phyloP scores from a whole-genome alignment of 2,888 invertebrate species.

The Pharmacophagus antenor region DNA sequence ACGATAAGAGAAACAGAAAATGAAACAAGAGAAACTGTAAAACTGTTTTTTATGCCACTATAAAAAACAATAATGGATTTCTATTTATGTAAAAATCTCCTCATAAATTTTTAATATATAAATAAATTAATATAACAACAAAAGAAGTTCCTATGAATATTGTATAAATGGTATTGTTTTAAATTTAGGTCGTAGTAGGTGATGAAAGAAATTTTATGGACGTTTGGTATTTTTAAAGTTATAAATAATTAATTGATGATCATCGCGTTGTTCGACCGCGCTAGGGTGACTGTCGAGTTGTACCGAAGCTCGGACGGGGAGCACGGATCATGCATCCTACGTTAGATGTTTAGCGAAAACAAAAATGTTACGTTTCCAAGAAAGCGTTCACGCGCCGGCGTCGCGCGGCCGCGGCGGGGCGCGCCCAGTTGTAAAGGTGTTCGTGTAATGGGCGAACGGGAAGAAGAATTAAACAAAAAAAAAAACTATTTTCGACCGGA shows the following conservation, averaged over 20 bases:
- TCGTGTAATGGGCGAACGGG: conserved; percentile 1
- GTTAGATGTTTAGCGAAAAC: conserved; percentile 71
- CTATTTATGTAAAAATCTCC: conserved; percentile 80
- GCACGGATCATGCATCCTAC: conserved; percentile 80
- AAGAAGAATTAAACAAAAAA: conserved; percentile 1
- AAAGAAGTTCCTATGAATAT: conserved; percentile 81
- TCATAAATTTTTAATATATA: conserved; percentile 78
- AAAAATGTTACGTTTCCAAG: conserved; percentile 75
- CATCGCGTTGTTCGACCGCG: conserved; percentile 69
- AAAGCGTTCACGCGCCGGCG: conserved; percentile 69
- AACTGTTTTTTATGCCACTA: conserved; percentile 48
- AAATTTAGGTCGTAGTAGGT: conserved; percentile 80
- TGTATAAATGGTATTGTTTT: conserved; percentile 80
- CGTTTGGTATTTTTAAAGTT: conserved; percentile 80
- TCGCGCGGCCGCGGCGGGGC: conserved; percentile 46
- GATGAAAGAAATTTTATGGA: conserved; percentile 75
- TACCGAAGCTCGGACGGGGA: conserved; percentile 58
- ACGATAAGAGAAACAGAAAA: conserved; percentile 49
- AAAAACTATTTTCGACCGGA: conserved; percentile 61
- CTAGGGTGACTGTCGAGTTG: conserved; percentile 56
- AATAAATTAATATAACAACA: conserved; percentile 80
- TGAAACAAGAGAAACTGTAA: conserved; percentile 38
- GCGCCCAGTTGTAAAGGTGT: conserved; percentile 32
- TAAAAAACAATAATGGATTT: conserved; percentile 70
- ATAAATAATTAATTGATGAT: conserved; percentile 56